These are phyloP conservation scores for Conopomorpha cramerella DNA, from an alignment of 1,140 invertebrate species.

Conservation along the genomic window DNA sequence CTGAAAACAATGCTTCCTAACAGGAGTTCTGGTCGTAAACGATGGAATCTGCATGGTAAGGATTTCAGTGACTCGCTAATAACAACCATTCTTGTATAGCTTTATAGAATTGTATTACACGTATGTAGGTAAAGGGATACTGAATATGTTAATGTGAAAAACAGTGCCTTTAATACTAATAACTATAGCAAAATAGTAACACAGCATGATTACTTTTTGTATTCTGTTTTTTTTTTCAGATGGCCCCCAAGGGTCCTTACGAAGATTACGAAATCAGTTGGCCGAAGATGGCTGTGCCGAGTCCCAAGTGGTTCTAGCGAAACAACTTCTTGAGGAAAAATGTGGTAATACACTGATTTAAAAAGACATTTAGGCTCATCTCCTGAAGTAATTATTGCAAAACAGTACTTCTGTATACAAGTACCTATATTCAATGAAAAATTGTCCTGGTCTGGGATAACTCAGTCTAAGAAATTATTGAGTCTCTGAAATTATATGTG, in stretches of 20 bases:
- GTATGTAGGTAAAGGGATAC: background rate
- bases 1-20: conserved; percentile 17
- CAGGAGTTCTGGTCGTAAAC: conserved; percentile 47
- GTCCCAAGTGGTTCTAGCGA: conserved; percentile 78
- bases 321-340: conserved; percentile 72
- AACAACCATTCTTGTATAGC: background rate
- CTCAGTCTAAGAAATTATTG: too few species aligned
- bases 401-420: too few species aligned
- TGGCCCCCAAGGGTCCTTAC: conserved; percentile 68
- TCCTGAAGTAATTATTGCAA: too few species aligned
- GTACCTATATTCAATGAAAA: too few species aligned
- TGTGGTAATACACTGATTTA: conserved; percentile 68
- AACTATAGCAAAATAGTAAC: background rate
- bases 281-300: conserved; percentile 82
- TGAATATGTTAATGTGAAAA: background rate
- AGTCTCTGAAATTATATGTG: too few species aligned
- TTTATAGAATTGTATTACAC: background rate
- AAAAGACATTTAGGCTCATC: too few species aligned
- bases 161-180: background rate
- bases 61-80: conserved; percentile 11
- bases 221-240: conserved; percentile 53
- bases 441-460: too few species aligned
- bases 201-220: background rate
- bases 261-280: conserved; percentile 70
- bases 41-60: conserved; percentile 65